Conservation (phyloP, 2,113 vertebrate species). For the Arothron firmamentum region DNA sequence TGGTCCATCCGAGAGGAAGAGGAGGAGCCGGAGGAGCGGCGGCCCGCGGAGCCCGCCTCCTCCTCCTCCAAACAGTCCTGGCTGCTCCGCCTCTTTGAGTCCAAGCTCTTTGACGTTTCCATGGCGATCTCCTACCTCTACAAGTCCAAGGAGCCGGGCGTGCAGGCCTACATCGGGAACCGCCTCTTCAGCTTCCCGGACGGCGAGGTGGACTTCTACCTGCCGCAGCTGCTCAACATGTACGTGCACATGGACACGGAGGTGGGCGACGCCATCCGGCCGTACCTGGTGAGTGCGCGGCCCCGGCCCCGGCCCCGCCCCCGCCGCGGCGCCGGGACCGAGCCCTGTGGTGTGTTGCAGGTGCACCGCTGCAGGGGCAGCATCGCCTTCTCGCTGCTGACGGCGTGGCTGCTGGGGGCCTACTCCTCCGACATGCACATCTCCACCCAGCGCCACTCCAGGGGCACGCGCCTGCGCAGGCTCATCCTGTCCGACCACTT, state of each 20-base stretch:
- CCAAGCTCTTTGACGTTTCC: conserved; percentile 95
- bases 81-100: conserved; percentile 93
- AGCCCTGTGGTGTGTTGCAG: conserved; percentile 12
- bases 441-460: conserved; percentile 92
- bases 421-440: conserved; percentile 98
- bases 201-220: conserved; percentile 90
- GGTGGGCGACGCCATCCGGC: conserved; percentile 92
- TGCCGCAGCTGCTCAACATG: conserved; percentile 96
- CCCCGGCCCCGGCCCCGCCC: neutral
- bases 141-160: conserved; percentile 94
- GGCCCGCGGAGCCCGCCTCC: conserved; percentile 11
- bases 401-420: conserved; percentile 89
- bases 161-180: conserved; percentile 97
- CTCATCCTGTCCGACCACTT: conserved; percentile 93
- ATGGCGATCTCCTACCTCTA: conserved; percentile 98
- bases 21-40: conserved; percentile 23
- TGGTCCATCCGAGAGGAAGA: conserved; percentile 48
- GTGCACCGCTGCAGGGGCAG: conserved; percentile 90
- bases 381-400: conserved; percentile 89
- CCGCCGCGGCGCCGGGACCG: neutral
- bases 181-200: conserved; percentile 88
- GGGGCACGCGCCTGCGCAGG: conserved; percentile 87
- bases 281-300: conserved; percentile 80
- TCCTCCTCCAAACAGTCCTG: conserved; percentile 89
- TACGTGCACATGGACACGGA: conserved; percentile 98